Evolutionary conservation across 2,797 vertebrate species (phyloP).

Genomic region (Acrocephalus scirpaceus): DNA sequence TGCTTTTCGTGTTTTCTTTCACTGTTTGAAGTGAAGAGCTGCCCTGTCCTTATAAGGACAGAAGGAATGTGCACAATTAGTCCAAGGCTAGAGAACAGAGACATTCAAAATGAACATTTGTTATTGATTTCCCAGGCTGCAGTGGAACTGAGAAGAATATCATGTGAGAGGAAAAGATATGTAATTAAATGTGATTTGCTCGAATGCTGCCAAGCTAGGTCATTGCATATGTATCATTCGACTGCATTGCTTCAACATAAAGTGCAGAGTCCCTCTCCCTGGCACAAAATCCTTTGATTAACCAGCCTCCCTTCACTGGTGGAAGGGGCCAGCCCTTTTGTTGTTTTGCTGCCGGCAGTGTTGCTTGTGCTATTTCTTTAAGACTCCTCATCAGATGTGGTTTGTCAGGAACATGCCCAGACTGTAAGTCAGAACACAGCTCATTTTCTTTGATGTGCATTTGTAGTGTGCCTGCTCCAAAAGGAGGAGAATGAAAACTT

Average conservation of each 20-base stretch:
- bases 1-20: neutral
- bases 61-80: conserved; percentile 43
- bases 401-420: conserved; percentile 60
- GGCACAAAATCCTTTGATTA: conserved; percentile 24
- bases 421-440: conserved; percentile 56
- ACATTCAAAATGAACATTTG: conserved; percentile 50
- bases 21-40: conserved; percentile 13
- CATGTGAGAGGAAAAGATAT: neutral
- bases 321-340: conserved; percentile 40
- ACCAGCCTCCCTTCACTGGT: neutral
- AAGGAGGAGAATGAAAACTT: conserved; percentile 39
- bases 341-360: conserved; percentile 30
- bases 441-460: conserved; percentile 56
- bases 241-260: neutral
- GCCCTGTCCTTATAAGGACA: conserved; percentile 4
- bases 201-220: conserved; percentile 13
- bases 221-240: neutral
- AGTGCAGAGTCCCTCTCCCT: neutral
- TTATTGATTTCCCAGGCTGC: conserved; percentile 36
- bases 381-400: conserved; percentile 58
- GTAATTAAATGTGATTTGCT: conserved; percentile 32
- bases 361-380: conserved; percentile 50
- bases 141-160: conserved; percentile 8
- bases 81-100: conserved; percentile 34
- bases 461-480: conserved; percentile 47